Evolutionary conservation across 2,888 invertebrate species (phyloP).

Genomic region (Mythimna albipuncta): DNA sequence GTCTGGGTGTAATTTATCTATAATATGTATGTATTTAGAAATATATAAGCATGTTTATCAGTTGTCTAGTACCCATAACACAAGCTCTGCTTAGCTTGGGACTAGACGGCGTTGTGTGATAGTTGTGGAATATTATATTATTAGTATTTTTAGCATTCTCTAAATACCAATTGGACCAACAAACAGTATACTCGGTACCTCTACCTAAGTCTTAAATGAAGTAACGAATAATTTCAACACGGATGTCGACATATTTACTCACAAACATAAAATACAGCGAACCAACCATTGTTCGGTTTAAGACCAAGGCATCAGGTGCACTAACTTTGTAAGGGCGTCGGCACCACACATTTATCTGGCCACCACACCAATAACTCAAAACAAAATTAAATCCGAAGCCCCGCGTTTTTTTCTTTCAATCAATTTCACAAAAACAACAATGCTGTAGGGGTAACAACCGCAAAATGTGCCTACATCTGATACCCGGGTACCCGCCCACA

Average conservation of each 20-base stretch:
- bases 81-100: no score
- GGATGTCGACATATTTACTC: neutral
- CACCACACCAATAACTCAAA: constrained; percentile 48
- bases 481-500: constrained; percentile 47
- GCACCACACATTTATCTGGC: constrained; percentile 30
- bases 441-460: constrained; percentile 38
- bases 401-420: constrained; percentile 41
- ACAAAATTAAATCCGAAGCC: constrained; percentile 40
- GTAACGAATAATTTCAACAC: neutral
- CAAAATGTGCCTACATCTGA: constrained; percentile 54
- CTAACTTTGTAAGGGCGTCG: neutral
- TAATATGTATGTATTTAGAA: no score
- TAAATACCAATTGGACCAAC: no score
- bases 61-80: no score
- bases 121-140: no score
- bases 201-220: neutral
- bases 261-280: neutral
- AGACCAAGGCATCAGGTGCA: constrained; percentile 48
- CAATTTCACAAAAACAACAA: constrained; percentile 55
- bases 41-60: no score
- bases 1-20: no score
- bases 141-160: no score
- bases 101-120: no score
- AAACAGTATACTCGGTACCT: neutral
- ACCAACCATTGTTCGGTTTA: constrained; percentile 19